These are phyloP conservation scores for Melinopterus prodromus DNA, from an alignment of 2,888 invertebrate genomes.

Conservation along the genomic window DNA sequence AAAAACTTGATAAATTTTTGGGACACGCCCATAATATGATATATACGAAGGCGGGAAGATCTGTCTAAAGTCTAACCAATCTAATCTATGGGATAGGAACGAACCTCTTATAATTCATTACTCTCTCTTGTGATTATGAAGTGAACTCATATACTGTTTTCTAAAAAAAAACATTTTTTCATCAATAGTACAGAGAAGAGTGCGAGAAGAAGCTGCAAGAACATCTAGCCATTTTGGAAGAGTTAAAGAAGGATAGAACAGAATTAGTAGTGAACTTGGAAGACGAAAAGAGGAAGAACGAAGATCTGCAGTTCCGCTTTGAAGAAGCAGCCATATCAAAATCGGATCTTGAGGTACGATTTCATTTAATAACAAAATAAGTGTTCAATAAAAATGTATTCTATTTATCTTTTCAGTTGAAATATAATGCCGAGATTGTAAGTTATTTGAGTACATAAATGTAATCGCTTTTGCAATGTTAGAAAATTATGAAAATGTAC, in stretches of 20 bases:
- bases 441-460: slow-evolving; percentile 11
- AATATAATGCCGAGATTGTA: slow-evolving; percentile 9
- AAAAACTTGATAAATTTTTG: too few species aligned
- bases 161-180: slow-evolving; percentile 5
- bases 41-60: too few species aligned
- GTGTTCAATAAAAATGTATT: slow-evolving; percentile 8
- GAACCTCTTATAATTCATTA: neutral
- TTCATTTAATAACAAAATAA: neutral
- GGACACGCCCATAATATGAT: too few species aligned
- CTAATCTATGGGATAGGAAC: too few species aligned
- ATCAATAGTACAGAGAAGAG: slow-evolving; percentile 64
- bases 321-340: slow-evolving; percentile 92
- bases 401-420: slow-evolving; percentile 19
- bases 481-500: neutral
- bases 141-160: too few species aligned
- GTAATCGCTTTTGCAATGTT: neutral
- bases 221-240: slow-evolving; percentile 63
- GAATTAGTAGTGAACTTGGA: slow-evolving; percentile 72
- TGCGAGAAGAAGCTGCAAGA: slow-evolving; percentile 66
- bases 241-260: slow-evolving; percentile 66
- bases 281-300: slow-evolving; percentile 82
- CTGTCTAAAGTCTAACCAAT: too few species aligned
- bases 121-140: too few species aligned
- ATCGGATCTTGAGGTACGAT: slow-evolving; percentile 84
- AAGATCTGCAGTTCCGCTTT: slow-evolving; percentile 89